These are phyloP conservation scores for Falco cherrug DNA, from an alignment of 2,797 vertebrate species.

Conservation along the genomic window DNA sequence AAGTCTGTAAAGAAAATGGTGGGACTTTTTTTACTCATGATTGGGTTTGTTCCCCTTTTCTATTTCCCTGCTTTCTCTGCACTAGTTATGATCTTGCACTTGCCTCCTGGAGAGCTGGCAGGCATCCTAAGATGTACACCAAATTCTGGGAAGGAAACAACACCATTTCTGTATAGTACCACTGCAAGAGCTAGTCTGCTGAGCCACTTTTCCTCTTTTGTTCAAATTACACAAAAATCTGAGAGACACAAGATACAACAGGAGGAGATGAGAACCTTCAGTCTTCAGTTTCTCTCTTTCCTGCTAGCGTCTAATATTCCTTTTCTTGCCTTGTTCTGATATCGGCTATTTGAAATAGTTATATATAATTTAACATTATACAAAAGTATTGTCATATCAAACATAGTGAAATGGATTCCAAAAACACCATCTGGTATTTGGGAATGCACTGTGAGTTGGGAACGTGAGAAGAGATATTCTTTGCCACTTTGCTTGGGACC, in stretches of 20 bases:
- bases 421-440: constrained; percentile 97
- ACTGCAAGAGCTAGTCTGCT: constrained; percentile 22
- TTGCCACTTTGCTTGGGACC: constrained; percentile 90
- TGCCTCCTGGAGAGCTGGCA: constrained; percentile 65
- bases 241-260: constrained; percentile 63
- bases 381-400: constrained; percentile 89
- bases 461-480: constrained; percentile 90
- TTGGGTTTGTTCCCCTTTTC: not conserved
- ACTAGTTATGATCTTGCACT: constrained; percentile 55
- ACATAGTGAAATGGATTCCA: constrained; percentile 91
- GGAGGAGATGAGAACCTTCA: constrained; percentile 65
- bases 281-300: constrained; percentile 75
- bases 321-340: constrained; percentile 76
- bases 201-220: constrained; percentile 65
- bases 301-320: constrained; percentile 78
- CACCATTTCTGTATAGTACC: constrained; percentile 51
- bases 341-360: constrained; percentile 81
- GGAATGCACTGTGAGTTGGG: constrained; percentile 85
- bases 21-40: not conserved
- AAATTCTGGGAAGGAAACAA: constrained; percentile 68
- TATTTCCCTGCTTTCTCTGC: constrained; percentile 42
- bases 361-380: constrained; percentile 89
- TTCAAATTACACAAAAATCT: constrained; percentile 75
- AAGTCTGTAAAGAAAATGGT: not conserved
- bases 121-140: constrained; percentile 53